These are phyloP conservation scores for Sebastes schlegelii DNA, from an alignment of 2,113 vertebrate species.

Conservation along the genomic window DNA sequence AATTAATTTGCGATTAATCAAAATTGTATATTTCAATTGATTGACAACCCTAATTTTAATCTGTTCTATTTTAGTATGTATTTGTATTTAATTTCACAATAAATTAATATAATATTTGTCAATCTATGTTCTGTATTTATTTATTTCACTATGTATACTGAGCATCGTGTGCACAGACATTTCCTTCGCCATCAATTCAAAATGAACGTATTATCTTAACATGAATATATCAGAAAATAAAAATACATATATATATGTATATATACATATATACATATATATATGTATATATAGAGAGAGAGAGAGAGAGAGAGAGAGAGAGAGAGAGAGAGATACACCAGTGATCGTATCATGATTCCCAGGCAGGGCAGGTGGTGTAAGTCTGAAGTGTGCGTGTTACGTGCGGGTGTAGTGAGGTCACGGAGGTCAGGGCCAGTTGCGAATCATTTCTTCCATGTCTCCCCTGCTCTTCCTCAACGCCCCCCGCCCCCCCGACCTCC, in stretches of 20 bases:
- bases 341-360: constrained; percentile 28
- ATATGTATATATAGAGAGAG: not conserved
- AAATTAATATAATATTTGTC: too few species aligned
- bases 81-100: too few species aligned
- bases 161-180: not conserved
- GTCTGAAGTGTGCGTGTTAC: constrained; percentile 33
- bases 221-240: not conserved
- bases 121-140: not conserved
- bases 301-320: not conserved
- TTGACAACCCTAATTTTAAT: too few species aligned
- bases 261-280: not conserved
- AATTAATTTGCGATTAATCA: too few species aligned
- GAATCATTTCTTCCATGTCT: constrained; percentile 37
- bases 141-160: not conserved
- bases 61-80: too few species aligned
- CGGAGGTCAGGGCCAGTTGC: constrained; percentile 15
- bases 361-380: constrained; percentile 41
- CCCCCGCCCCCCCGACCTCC: constrained; percentile 20
- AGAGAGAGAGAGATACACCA: not conserved
- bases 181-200: not conserved
- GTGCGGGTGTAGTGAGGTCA: constrained; percentile 23
- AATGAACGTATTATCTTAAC: not conserved
- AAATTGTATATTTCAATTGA: too few species aligned
- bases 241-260: not conserved
- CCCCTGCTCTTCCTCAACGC: constrained; percentile 27